These are phyloP conservation scores for Suncus etruscus DNA, from an alignment of 2,113 vertebrate genomes.

Conservation along the genomic window DNA sequence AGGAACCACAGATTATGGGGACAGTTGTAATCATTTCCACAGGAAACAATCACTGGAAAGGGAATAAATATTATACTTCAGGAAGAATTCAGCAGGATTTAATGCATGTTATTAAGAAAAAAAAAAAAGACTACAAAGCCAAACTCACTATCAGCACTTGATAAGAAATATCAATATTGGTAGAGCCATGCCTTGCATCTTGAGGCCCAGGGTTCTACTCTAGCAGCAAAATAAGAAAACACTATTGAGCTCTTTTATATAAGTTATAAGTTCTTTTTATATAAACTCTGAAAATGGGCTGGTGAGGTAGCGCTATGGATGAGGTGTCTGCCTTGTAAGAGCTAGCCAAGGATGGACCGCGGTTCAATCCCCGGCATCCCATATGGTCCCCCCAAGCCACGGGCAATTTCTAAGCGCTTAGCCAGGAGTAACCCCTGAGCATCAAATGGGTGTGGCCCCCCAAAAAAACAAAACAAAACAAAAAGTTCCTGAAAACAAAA, in stretches of 20 bases:
- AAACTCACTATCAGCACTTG: neutral
- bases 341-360: too few species aligned
- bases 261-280: neutral
- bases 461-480: too few species aligned
- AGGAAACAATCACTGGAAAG: neutral
- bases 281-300: too few species aligned
- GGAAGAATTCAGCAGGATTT: conserved; percentile 30
- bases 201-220: too few species aligned
- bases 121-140: neutral
- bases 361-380: too few species aligned
- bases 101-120: neutral
- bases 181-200: too few species aligned
- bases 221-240: neutral
- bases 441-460: too few species aligned
- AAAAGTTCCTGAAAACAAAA: neutral
- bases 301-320: too few species aligned
- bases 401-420: too few species aligned
- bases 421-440: too few species aligned
- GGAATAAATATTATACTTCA: neutral
- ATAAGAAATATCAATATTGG: neutral
- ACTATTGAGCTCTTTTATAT: neutral
- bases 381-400: too few species aligned
- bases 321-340: too few species aligned
- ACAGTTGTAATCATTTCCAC: conserved; percentile 12
- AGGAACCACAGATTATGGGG: neutral